A percentile compares a stretch with the other conserved stretches of the same genome.
Conservation (phyloP, 2,113 vertebrate species). For the Meriones unguiculatus region DNA sequence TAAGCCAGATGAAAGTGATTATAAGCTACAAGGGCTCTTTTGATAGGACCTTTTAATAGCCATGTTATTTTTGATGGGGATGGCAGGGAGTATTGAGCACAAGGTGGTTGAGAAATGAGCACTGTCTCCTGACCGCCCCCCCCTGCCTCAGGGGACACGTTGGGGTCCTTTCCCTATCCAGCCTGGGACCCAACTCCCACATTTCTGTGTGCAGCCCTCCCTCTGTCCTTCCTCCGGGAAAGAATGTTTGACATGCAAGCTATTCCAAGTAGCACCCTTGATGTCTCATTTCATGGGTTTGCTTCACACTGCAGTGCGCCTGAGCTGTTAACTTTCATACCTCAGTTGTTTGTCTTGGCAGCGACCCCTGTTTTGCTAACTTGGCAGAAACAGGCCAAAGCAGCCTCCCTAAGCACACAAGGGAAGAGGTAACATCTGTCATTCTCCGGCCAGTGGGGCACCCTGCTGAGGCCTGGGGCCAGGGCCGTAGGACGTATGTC, state of each 20-base stretch:
- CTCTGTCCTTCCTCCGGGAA: conserved; percentile 83
- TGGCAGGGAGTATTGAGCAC: neutral
- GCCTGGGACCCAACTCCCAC: conserved; percentile 82
- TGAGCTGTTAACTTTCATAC: conserved; percentile 86
- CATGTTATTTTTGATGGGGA: neutral
- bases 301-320: conserved; percentile 84
- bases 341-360: conserved; percentile 86
- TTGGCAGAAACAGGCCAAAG: conserved; percentile 77
- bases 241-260: conserved; percentile 88
- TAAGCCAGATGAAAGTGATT: conserved; percentile 83
- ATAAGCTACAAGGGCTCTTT: conserved; percentile 82
- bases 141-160: neutral
- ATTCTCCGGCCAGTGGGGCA: conserved; percentile 62
- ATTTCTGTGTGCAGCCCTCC: conserved; percentile 73
- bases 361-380: conserved; percentile 84
- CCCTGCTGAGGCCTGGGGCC: conserved; percentile 68
- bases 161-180: conserved; percentile 43
- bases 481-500: conserved; percentile 7
- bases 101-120: neutral
- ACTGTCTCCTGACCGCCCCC: conserved; percentile 16
- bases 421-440: conserved; percentile 71
- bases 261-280: conserved; percentile 88
- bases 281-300: conserved; percentile 88
- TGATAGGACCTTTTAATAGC: conserved; percentile 80
- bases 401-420: conserved; percentile 57